Evolutionary conservation across 2,888 invertebrate species (phyloP).

Genomic region (Agrenia bidenticulata): DNA sequence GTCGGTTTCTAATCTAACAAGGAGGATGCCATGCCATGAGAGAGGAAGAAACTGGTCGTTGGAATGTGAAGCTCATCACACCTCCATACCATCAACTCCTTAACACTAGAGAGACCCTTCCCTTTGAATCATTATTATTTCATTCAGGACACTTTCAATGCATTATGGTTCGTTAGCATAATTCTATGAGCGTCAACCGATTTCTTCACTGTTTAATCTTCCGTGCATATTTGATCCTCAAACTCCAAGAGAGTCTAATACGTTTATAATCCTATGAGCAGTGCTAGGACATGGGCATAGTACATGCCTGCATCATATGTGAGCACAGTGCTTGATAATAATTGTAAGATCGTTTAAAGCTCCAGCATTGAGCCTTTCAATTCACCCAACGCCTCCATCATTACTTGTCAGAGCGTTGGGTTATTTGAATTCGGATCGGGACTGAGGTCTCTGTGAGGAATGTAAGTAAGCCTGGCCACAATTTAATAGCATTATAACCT

Average conservation of each 20-base stretch:
- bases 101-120: background rate
- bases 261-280: too few species aligned
- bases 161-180: slow-evolving; percentile 13
- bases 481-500: too few species aligned
- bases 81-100: background rate
- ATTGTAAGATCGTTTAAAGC: too few species aligned
- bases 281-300: too few species aligned
- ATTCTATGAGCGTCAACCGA: slow-evolving; percentile 13
- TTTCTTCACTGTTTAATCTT: slow-evolving; percentile 15
- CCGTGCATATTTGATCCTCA: background rate
- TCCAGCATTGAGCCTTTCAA: background rate
- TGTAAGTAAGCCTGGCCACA: too few species aligned
- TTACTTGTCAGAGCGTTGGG: too few species aligned
- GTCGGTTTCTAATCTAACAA: slow-evolving; percentile 25
- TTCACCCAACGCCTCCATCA: too few species aligned
- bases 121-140: slow-evolving; percentile 22
- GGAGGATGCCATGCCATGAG: slow-evolving; percentile 16
- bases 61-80: slow-evolving; percentile 13
- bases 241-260: background rate
- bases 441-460: too few species aligned
- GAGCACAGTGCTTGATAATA: background rate
- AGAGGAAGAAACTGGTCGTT: slow-evolving; percentile 18
- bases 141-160: slow-evolving; percentile 21
- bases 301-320: too few species aligned
- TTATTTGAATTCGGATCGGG: too few species aligned